Evolutionary conservation across 2,888 invertebrate genomes (phyloP).

Genomic region (Trissoscelio sp.): DNA sequence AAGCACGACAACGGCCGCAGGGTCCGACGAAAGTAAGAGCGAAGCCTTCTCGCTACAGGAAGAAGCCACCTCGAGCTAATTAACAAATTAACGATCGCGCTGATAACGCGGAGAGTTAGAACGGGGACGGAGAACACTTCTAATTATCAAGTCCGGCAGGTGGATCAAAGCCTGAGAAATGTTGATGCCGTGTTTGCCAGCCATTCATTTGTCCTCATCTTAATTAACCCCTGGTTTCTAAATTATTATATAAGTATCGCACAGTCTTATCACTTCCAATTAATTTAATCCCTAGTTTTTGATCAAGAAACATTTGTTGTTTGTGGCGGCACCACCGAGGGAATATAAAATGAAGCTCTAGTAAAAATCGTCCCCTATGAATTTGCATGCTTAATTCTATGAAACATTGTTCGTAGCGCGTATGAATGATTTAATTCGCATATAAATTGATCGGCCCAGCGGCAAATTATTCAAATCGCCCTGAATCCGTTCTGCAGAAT

Average conservation of each 20-base stretch:
- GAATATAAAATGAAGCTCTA: slow-evolving; percentile 8
- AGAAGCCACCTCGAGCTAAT: slow-evolving; percentile 65
- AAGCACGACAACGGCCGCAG: slow-evolving; percentile 45
- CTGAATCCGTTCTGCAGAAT: slow-evolving; percentile 40
- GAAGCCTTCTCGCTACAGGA: slow-evolving; percentile 21
- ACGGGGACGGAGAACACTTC: slow-evolving; percentile 48
- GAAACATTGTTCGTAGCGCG: slow-evolving; percentile 50
- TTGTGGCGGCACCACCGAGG: slow-evolving; percentile 6
- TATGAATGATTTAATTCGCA: slow-evolving; percentile 65
- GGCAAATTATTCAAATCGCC: slow-evolving; percentile 50
- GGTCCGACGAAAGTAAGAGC: slow-evolving; percentile 66
- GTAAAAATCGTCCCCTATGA: slow-evolving; percentile 12
- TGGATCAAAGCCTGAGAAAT: slow-evolving; percentile 63
- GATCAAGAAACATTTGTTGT: too few relatives aligned
- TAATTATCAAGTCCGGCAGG: slow-evolving; percentile 62
- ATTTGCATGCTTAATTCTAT: slow-evolving; percentile 46
- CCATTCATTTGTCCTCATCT: slow-evolving; percentile 57
- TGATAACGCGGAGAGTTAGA: slow-evolving; percentile 50
- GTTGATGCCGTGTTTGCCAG: slow-evolving; percentile 56
- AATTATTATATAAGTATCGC: slow-evolving; percentile 11
- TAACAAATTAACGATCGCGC: slow-evolving; percentile 69
- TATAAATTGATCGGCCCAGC: slow-evolving; percentile 49
- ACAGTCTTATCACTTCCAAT: slow-evolving; percentile 9
- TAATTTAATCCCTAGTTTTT: slow-evolving; percentile 2
- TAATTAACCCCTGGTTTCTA: slow-evolving; percentile 27